phyloP scores from a whole-genome alignment of 2,113 vertebrate species.

The Microcebus murinus region DNA sequence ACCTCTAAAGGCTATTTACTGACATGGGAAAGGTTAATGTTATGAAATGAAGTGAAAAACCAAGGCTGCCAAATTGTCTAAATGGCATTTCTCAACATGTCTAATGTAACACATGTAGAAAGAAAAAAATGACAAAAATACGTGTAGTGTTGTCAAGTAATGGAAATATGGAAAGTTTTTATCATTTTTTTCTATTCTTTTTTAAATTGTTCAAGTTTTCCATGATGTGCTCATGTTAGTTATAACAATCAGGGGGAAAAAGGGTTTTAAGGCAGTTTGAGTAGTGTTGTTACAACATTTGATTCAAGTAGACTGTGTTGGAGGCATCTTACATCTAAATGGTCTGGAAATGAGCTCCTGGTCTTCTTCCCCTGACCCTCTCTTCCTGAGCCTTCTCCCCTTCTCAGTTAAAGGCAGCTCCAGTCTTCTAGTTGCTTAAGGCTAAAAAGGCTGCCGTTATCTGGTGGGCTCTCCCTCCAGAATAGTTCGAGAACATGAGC shows the following conservation, averaged over 20 bases:
- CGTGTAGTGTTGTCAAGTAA: neutral
- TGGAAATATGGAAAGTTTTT: neutral
- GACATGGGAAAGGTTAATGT: neutral
- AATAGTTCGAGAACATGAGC: too few species aligned
- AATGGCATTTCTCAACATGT: neutral
- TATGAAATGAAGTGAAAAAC: neutral
- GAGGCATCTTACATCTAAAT: neutral
- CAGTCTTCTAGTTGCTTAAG: neutral
- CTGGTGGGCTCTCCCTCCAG: neutral
- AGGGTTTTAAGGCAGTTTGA: neutral
- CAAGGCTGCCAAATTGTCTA: neutral
- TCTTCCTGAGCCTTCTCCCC: neutral
- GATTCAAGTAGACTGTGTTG: neutral
- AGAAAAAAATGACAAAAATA: neutral
- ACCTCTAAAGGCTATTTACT: neutral
- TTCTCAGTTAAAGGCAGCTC: neutral
- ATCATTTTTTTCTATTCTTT: neutral
- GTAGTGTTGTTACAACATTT: neutral
- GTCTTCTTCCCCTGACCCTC: neutral
- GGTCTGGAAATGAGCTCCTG: neutral
- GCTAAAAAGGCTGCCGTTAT: neutral
- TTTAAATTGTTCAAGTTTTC: neutral
- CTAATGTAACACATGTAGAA: neutral
- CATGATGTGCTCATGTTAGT: neutral
- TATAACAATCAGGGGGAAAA: neutral